A percentile compares a stretch with the other conserved stretches of the same genome.
These are phyloP conservation scores for Siniperca obscura DNA, from an alignment of 2,797 vertebrate species.

Conservation along the genomic window DNA sequence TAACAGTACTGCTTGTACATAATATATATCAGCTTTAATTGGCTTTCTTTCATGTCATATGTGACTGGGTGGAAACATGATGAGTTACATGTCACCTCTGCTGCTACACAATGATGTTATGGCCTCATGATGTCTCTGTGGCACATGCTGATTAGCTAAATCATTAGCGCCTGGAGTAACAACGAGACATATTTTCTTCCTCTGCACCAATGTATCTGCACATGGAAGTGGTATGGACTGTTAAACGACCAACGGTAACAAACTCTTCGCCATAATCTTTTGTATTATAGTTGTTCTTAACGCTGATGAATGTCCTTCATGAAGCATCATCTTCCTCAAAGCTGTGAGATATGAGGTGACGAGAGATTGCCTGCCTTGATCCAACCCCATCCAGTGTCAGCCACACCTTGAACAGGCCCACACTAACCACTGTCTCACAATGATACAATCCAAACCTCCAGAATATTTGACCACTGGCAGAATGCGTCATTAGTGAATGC, in stretches of 20 bases:
- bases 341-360: constrained; percentile 49
- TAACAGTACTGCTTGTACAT: constrained; percentile 76
- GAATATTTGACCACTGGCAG: constrained; percentile 53
- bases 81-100: constrained; percentile 60
- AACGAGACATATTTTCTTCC: constrained; percentile 28
- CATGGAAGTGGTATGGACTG: constrained; percentile 51
- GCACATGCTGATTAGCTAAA: constrained; percentile 44
- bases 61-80: constrained; percentile 50
- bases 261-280: constrained; percentile 61
- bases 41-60: constrained; percentile 61
- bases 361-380: constrained; percentile 48
- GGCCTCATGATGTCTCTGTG: constrained; percentile 44
- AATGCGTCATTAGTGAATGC: constrained; percentile 61
- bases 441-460: constrained; percentile 40
- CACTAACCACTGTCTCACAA: constrained; percentile 52
- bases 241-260: constrained; percentile 34
- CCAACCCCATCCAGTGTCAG: constrained; percentile 30
- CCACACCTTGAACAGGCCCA: constrained; percentile 44
- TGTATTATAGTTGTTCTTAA: constrained; percentile 78
- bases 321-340: constrained; percentile 47
- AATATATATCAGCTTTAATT: constrained; percentile 76
- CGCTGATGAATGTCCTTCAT: constrained; percentile 76
- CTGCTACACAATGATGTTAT: constrained; percentile 71
- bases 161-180: constrained; percentile 43
- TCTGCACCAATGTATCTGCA: constrained; percentile 57